Evolutionary conservation across 1,140 invertebrate genomes (phyloP).

Genomic region (Cylas formicarius): DNA sequence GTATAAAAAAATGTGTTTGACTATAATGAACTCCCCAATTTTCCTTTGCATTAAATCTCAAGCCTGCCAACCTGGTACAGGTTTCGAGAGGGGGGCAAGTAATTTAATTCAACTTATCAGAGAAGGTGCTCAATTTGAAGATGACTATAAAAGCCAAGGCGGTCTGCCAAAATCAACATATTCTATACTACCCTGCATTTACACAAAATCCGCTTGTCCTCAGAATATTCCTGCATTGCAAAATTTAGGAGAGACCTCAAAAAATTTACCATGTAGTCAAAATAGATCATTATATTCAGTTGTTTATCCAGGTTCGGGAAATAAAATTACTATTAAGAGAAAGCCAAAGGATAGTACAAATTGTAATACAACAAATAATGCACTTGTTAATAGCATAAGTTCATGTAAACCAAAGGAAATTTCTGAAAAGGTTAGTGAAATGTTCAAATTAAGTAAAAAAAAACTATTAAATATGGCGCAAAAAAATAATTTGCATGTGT

Average conservation of each 20-base stretch:
- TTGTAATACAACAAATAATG: conserved; percentile 9
- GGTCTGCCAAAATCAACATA: conserved; percentile 63
- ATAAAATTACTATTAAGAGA: conserved; percentile 75
- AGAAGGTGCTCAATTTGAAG: conserved; percentile 70
- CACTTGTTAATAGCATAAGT: conserved; percentile 15
- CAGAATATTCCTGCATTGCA: conserved; percentile 43
- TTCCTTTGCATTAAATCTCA: conserved; percentile 56
- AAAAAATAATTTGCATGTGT: neutral
- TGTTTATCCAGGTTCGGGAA: conserved; percentile 67
- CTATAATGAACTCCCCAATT: conserved; percentile 63
- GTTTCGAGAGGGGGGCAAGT: conserved; percentile 35
- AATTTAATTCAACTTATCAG: conserved; percentile 68
- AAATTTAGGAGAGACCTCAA: conserved; percentile 26
- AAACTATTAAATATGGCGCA: conserved; percentile 3
- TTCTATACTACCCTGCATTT: conserved; percentile 65
- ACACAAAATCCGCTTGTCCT: conserved; percentile 55
- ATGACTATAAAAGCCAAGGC: conserved; percentile 64
- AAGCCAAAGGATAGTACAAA: conserved; percentile 52
- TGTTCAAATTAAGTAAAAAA: conserved; percentile 1
- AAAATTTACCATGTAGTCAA: conserved; percentile 44
- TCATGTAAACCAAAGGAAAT: conserved; percentile 14
- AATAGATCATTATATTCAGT: conserved; percentile 71
- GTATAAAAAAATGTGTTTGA: conserved; percentile 82
- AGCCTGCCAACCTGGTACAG: conserved; percentile 42
- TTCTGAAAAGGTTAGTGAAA: conserved; percentile 21